Percentiles rank a stretch among this genome's conserved stretches.
Conservation (phyloP, 2,113 vertebrate genomes). For the Leptosomus discolor region DNA sequence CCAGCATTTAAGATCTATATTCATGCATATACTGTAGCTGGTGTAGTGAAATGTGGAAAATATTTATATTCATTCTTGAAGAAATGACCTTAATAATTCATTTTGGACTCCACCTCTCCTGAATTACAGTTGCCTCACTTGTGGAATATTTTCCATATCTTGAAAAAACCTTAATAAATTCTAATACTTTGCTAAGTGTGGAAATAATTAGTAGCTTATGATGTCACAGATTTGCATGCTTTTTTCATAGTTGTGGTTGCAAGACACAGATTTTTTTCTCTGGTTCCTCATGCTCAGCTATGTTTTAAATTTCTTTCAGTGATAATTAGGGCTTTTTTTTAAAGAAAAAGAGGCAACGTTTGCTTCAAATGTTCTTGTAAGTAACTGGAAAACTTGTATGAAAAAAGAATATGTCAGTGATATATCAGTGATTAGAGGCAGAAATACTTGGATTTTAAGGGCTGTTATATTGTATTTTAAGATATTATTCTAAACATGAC, state of each 20-base stretch:
- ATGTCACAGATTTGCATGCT: slow-evolving; percentile 40
- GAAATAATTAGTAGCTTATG: slow-evolving; percentile 56
- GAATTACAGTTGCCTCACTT: slow-evolving; percentile 41
- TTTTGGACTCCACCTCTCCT: slow-evolving; percentile 24
- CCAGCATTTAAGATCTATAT: slow-evolving; percentile 19
- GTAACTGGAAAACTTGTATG: background rate
- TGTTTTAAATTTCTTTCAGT: background rate
- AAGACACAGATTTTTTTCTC: background rate
- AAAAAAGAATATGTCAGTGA: background rate
- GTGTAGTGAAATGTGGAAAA: slow-evolving; percentile 38
- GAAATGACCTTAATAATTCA: slow-evolving; percentile 47
- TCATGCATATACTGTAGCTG: background rate
- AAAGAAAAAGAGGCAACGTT: background rate
- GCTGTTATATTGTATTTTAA: background rate
- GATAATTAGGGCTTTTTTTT: background rate
- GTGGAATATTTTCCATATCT: slow-evolving; percentile 34
- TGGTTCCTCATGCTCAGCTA: background rate
- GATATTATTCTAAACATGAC: background rate
- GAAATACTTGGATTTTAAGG: background rate
- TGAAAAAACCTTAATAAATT: slow-evolving; percentile 52
- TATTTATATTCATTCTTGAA: slow-evolving; percentile 48
- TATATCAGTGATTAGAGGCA: background rate
- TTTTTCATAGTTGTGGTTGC: slow-evolving; percentile 30
- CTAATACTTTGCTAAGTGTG: slow-evolving; percentile 50
- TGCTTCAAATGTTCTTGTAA: background rate